Base-by-base conservation (phyloP, 37 sponge, comb jelly and placozoan genomes). In the Theonella swinhoei region DNA sequence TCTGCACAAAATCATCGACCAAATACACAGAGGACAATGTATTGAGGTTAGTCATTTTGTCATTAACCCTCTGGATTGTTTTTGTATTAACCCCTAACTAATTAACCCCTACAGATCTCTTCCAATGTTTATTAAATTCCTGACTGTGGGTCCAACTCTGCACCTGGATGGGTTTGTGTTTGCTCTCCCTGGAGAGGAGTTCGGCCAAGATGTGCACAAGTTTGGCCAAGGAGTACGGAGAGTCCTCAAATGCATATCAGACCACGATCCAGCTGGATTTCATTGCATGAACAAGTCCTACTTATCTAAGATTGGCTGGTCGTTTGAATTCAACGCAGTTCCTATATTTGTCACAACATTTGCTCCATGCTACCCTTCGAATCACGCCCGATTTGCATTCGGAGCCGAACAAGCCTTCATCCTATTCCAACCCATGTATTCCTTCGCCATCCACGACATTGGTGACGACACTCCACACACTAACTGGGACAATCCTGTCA, bases 341-440 rank as follows among this genome's bases (percentile, higher is more conserved):
- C 86, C 78, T 4, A 78, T 86, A 26, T 84, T 95, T 74, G 89
- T 95, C 29, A 95, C 95, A 34, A 95, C 95, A 2, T 95, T 95
- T 86, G 89, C 95, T 26, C 92, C 95, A 3, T 95, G 91, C 67
- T 95, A 95, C 74, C 82, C 95, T 31, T 62, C 79, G 26, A 83
- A 84, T 64, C 91, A 90, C 63, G 43, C 72, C 39, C 82, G 94
- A 26, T 91, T 83, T 79, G 86, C 89, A 26, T 91, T 91, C 70
- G 90, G 89, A 26, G 87, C 83, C 9, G 72, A 88, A 58, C 65
- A 72, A 70, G 73, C 87, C 9, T 95, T 89, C 65, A 74, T 95
- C 65, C 80, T 95, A 40, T 85, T 95, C 5, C 95, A 95, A 43
- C 95, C 95, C 1, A 91, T 88, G 89, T 89, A 91, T 84, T 91